phyloP scores from a whole-genome alignment of 2,888 invertebrate species.

The Sesia bembeciformis region DNA sequence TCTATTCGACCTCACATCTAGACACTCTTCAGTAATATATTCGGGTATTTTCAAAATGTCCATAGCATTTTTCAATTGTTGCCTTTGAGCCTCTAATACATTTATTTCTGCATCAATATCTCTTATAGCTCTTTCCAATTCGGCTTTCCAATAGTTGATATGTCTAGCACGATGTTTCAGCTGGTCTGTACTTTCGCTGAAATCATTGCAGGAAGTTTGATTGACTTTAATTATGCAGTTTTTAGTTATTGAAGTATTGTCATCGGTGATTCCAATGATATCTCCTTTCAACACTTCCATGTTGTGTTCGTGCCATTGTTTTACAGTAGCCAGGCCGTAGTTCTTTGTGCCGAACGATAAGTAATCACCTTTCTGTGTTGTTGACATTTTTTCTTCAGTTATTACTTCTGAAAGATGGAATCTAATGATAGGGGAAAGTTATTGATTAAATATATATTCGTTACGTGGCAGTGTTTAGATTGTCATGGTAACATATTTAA shows the following conservation, averaged over 20 bases:
- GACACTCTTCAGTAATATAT: conserved; percentile 78
- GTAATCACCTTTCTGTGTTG: conserved; percentile 20
- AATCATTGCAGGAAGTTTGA: conserved; percentile 54
- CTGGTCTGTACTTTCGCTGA: conserved; percentile 55
- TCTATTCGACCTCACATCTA: conserved; percentile 78
- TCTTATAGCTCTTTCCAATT: conserved; percentile 53
- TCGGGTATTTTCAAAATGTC: conserved; percentile 46
- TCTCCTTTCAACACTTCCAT: conserved; percentile 49
- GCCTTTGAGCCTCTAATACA: conserved; percentile 44
- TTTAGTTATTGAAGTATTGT: conserved; percentile 56
- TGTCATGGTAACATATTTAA: background rate
- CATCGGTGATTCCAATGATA: conserved; percentile 50
- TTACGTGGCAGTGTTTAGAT: background rate
- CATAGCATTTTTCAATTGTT: conserved; percentile 63
- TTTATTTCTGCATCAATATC: conserved; percentile 58
- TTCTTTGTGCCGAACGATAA: conserved; percentile 49
- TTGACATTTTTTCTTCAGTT: too few species aligned
- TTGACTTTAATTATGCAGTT: conserved; percentile 64
- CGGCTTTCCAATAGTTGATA: conserved; percentile 62
- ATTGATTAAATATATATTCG: background rate
- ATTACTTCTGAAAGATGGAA: too few species aligned
- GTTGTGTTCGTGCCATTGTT: conserved; percentile 57
- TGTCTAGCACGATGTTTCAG: conserved; percentile 51
- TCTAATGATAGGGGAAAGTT: too few species aligned
- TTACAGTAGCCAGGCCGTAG: conserved; percentile 38